phyloP scores from a whole-genome alignment of 2,113 vertebrate genomes.

The Etia nguti region DNA sequence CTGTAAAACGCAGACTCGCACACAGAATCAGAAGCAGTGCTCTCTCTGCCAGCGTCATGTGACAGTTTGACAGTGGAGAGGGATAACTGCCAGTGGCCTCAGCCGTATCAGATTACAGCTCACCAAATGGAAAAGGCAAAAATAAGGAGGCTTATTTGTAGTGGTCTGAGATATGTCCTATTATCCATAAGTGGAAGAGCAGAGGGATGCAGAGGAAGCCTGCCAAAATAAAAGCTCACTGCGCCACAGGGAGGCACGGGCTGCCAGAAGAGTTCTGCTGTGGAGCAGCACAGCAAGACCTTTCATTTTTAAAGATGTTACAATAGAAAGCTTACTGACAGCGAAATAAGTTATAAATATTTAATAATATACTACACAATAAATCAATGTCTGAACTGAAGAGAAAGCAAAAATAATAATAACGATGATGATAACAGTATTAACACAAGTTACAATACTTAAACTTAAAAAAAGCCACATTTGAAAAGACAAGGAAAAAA shows the following conservation, averaged over 20 bases:
- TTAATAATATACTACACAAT: background rate
- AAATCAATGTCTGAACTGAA: background rate
- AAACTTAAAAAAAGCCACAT: background rate
- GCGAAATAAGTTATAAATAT: background rate
- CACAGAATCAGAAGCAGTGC: background rate
- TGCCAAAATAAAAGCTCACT: background rate
- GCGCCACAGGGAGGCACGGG: background rate
- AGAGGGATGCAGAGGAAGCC: background rate
- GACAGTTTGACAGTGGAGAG: background rate
- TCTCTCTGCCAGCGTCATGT: constrained; percentile 1
- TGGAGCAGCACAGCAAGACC: background rate
- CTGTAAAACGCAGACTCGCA: background rate
- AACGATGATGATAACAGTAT: background rate
- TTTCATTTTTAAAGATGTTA: background rate
- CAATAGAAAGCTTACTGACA: background rate
- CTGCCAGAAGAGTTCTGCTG: background rate
- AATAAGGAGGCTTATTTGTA: constrained; percentile 20
- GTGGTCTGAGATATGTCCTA: background rate
- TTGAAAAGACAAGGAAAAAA: rapidly evolving
- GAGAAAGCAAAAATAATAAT: background rate
- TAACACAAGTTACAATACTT: background rate
- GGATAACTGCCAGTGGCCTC: background rate
- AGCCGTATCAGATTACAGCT: constrained; percentile 27
- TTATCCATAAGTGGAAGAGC: background rate
- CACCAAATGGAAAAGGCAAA: background rate